Evolutionary conservation across 2,113 vertebrate genomes (phyloP).

Genomic region (Astatotilapia flaviijosephi): DNA sequence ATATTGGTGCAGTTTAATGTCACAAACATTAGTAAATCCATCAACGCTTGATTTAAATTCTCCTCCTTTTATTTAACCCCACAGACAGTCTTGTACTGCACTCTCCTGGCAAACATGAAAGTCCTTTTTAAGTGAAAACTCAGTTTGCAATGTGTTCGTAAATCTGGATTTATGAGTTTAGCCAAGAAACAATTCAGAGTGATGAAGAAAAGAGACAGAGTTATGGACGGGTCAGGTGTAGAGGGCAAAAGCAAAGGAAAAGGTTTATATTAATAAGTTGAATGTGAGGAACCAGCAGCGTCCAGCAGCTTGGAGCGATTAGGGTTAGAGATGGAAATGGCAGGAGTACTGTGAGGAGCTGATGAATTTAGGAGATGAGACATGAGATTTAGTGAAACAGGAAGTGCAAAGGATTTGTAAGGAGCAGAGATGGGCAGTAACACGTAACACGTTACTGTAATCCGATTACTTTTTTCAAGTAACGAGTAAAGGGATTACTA

Average conservation of each 20-base stretch:
- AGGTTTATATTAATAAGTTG: not conserved
- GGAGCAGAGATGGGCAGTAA: not conserved
- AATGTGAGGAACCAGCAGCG: not conserved
- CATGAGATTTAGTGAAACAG: not conserved
- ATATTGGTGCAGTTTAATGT: not conserved
- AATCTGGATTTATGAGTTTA: not conserved
- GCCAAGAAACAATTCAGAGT: not conserved
- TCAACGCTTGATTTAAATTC: not conserved
- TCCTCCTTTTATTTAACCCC: not conserved
- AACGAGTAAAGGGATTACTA: too few species aligned
- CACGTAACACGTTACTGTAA: not conserved
- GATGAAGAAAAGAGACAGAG: not conserved
- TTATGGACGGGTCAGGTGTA: fast-evolving
- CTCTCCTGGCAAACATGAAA: not conserved
- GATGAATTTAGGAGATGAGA: not conserved
- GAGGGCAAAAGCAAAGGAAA: not conserved
- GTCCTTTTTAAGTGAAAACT: not conserved
- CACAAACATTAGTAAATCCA: not conserved
- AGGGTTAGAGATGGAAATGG: not conserved
- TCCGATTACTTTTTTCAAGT: too few species aligned
- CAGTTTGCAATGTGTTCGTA: not conserved
- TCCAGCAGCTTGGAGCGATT: not conserved
- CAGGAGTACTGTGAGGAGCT: not conserved
- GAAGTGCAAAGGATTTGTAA: not conserved
- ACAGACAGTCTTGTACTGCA: not conserved